phyloP scores from a whole-genome alignment of 2,888 invertebrate species.

The Andrena minutula region DNA sequence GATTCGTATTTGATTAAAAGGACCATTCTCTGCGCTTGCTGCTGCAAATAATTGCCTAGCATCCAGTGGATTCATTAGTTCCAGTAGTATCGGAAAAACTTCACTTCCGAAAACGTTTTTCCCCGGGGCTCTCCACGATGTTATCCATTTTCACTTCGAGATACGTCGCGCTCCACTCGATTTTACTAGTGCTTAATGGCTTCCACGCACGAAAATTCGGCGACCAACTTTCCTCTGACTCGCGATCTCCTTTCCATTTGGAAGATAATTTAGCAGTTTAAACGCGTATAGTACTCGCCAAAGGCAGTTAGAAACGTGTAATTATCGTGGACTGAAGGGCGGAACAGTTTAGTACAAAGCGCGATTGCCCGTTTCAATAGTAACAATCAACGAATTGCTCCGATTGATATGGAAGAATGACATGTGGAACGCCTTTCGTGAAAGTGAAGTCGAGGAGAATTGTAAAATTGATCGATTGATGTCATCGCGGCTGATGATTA shows the following conservation, averaged over 20 bases:
- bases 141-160: constrained; percentile 22
- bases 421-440: constrained; percentile 4
- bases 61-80: neutral
- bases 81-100: neutral
- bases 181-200: neutral
- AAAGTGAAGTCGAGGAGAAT: constrained; percentile 4
- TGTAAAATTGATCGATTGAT: neutral
- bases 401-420: neutral
- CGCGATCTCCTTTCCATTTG: neutral
- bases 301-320: no score
- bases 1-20: neutral
- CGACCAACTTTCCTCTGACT: neutral
- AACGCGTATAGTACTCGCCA: neutral
- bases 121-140: neutral
- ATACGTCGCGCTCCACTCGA: neutral
- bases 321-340: neutral
- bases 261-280: neutral
- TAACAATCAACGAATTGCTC: neutral
- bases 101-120: constrained; percentile 7
- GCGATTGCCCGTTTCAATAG: neutral
- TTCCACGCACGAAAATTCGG: neutral
- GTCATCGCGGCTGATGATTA: constrained; percentile 2
- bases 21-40: neutral
- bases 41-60: constrained; percentile 28
- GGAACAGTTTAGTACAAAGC: neutral